phyloP scores from a whole-genome alignment of 2,888 invertebrate species.

The Cotesia congregata region DNA sequence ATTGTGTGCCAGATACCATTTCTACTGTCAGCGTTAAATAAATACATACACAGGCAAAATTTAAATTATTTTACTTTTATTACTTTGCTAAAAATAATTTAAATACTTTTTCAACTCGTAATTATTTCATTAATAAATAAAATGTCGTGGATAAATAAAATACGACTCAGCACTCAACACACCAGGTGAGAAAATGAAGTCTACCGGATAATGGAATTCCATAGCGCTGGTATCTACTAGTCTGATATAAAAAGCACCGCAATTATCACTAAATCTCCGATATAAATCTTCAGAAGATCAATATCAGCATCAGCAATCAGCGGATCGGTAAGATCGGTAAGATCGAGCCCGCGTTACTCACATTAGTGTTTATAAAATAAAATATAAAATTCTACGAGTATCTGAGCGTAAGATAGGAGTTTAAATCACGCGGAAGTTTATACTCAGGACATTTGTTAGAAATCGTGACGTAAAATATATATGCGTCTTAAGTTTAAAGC shows the following conservation, averaged over 20 bases:
- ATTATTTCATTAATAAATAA: no score
- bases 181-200: background rate
- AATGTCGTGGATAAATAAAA: no score
- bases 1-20: background rate
- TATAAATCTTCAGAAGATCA: slow-evolving; percentile 19
- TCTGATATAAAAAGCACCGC: slow-evolving; percentile 5
- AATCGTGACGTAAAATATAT: slow-evolving; percentile 18
- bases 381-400: background rate
- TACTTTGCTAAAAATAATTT: no score
- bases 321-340: background rate
- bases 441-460: slow-evolving; percentile 15
- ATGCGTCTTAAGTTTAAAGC: background rate
- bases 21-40: background rate
- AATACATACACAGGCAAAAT: background rate
- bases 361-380: background rate
- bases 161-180: no score
- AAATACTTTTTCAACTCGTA: no score
- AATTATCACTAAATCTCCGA: slow-evolving; percentile 33
- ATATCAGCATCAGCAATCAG: slow-evolving; percentile 10
- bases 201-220: slow-evolving; percentile 21
- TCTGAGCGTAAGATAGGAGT: background rate
- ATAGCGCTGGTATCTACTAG: background rate
- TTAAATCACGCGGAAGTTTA: slow-evolving; percentile 21
- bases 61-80: no score
- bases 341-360: slow-evolving; percentile 5